Percentiles rank a stretch among this genome's conserved stretches.
Evolutionary conservation across 2,113 vertebrate species (phyloP).

Genomic region (Eretmochelys imbricata): DNA sequence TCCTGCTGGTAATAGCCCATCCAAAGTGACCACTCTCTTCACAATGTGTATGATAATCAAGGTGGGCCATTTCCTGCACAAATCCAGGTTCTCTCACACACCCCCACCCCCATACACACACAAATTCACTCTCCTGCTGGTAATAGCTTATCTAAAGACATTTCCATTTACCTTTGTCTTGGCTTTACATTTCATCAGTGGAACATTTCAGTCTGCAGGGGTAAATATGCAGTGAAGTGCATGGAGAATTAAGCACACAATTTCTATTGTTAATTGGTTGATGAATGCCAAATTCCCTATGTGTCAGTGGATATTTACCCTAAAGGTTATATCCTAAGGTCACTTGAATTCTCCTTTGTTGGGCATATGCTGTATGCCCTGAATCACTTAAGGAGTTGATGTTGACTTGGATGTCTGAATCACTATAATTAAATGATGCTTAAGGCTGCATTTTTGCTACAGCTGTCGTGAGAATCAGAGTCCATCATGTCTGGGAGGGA

Average conservation of each 20-base stretch:
- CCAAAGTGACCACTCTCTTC: no score
- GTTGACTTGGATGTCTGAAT: conserved; percentile 29
- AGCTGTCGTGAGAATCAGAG: conserved; percentile 50
- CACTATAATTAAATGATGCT: conserved; percentile 32
- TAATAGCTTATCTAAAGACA: neutral
- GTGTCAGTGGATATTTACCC: neutral
- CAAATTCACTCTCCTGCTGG: no score
- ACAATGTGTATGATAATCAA: no score
- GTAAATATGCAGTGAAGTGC: neutral
- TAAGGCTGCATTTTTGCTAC: conserved; percentile 49
- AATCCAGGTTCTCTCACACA: no score
- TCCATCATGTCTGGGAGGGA: conserved; percentile 30
- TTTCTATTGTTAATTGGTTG: conserved; percentile 61
- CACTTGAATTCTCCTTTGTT: neutral
- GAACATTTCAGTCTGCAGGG: conserved; percentile 14
- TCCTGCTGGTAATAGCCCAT: no score
- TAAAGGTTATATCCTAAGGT: conserved; percentile 13
- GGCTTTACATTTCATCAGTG: conserved; percentile 22
- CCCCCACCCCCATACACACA: no score
- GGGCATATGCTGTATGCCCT: neutral
- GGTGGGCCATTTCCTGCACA: no score
- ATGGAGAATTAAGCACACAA: neutral
- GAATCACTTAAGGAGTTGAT: conserved; percentile 4
- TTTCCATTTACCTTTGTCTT: conserved; percentile 38
- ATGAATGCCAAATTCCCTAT: conserved; percentile 21